Conservation (phyloP, 1,140 invertebrate genomes). For the Trichomalopsis sarcophagae region DNA sequence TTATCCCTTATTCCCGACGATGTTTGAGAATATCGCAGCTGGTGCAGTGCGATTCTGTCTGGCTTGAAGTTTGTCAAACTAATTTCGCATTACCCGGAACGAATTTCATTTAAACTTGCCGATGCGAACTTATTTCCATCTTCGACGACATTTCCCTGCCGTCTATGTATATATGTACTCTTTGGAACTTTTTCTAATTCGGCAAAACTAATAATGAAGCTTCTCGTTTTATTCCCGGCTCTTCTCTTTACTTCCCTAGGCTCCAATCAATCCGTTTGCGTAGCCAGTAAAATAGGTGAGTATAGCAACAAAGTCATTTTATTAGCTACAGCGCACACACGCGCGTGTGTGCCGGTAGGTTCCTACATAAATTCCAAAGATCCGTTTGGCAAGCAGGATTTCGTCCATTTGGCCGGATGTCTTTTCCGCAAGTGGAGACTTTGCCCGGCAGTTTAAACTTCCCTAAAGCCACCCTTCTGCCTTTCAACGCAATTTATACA, state of each 20-base stretch:
- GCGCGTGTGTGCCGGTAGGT: no score
- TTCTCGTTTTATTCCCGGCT: background rate
- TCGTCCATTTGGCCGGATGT: background rate
- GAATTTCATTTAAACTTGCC: slow-evolving; percentile 5
- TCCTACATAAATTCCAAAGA: background rate
- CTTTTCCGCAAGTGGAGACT: background rate
- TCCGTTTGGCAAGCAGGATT: background rate
- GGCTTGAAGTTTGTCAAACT: slow-evolving; percentile 7
- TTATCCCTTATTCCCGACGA: background rate
- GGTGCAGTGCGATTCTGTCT: background rate
- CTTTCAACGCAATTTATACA: slow-evolving; percentile 2
- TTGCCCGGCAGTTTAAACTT: background rate
- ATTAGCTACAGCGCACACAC: no score
- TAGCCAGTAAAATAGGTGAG: no score
- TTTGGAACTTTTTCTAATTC: slow-evolving; percentile 6
- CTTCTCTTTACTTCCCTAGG: no score
- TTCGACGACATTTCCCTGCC: background rate
- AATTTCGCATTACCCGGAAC: slow-evolving; percentile 21
- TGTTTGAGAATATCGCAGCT: background rate
- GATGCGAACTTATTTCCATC: slow-evolving; percentile 26
- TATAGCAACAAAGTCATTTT: no score
- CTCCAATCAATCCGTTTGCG: no score
- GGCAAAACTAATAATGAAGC: background rate
- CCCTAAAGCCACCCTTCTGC: background rate
- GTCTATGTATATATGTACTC: no score